Evolutionary conservation across 2,797 vertebrate genomes (phyloP).

Genomic region (Gymnocypris eckloni): DNA sequence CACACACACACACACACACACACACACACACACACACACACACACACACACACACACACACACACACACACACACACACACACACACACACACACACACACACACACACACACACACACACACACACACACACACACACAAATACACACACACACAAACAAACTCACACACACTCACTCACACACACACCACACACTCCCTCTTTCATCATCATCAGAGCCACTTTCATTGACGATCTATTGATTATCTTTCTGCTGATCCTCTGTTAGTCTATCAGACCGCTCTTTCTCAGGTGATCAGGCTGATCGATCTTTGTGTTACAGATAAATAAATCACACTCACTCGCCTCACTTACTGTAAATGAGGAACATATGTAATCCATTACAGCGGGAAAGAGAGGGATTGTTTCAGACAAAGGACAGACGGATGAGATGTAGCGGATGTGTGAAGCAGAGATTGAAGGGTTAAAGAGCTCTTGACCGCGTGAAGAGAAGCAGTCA

Average conservation of each 20-base stretch:
- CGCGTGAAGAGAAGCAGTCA: background rate
- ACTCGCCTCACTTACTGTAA: background rate
- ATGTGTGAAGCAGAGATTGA: slow-evolving; percentile 49
- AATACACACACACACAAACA: background rate
- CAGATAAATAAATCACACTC: background rate
- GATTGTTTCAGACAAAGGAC: background rate
- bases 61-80: slow-evolving; percentile 2
- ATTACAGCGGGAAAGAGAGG: slow-evolving; percentile 13
- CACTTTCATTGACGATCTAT: slow-evolving; percentile 5
- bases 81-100: background rate
- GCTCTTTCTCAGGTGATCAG: background rate
- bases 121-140: slow-evolving; percentile 3
- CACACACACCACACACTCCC: background rate
- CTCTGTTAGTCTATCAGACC: background rate
- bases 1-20: slow-evolving; percentile 2
- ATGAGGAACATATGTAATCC: background rate
- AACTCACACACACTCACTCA: background rate
- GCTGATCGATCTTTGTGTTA: background rate
- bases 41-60: background rate
- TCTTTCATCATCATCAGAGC: background rate
- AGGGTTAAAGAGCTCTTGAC: background rate
- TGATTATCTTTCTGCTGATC: background rate
- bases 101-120: background rate
- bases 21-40: slow-evolving; percentile 8
- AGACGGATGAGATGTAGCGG: background rate